Conservation (phyloP, 2,888 invertebrate species). For the Rambutsinella grinnellia region DNA sequence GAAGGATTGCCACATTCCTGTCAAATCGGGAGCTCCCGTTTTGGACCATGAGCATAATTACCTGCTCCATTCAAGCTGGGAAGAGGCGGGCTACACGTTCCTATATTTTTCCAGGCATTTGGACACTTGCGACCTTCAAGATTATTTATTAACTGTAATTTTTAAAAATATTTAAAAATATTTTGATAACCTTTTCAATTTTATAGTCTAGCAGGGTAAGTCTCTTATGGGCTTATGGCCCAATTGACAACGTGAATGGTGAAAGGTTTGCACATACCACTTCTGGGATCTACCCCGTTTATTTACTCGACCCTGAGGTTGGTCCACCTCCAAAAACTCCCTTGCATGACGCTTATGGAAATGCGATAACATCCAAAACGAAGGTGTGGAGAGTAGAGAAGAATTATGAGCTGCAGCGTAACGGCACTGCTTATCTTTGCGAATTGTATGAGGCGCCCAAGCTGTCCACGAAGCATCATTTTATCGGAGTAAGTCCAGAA, state of each 20-base stretch:
- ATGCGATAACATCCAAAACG: slow-evolving; percentile 2
- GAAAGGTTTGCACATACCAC: slow-evolving; percentile 10
- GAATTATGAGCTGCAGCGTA: background rate
- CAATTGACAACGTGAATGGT: slow-evolving; percentile 7
- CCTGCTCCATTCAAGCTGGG: slow-evolving; percentile 18
- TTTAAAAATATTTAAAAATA: too few species aligned
- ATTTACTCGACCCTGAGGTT: slow-evolving; percentile 25
- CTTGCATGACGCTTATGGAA: too few species aligned
- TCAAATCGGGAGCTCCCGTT: slow-evolving; percentile 7
- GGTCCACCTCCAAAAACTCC: slow-evolving; percentile 26
- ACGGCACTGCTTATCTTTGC: slow-evolving; percentile 22
- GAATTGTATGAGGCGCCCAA: slow-evolving; percentile 21
- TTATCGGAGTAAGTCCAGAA: slow-evolving; percentile 30
- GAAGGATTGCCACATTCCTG: slow-evolving; percentile 12
- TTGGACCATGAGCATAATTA: slow-evolving; percentile 30
- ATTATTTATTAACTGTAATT: slow-evolving; percentile 38
- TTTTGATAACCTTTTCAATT: too few species aligned
- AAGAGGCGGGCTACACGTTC: slow-evolving; percentile 26
- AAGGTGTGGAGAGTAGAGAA: slow-evolving; percentile 23
- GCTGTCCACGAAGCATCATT: slow-evolving; percentile 27
- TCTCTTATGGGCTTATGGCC: slow-evolving; percentile 27
- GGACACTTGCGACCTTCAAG: slow-evolving; percentile 37
- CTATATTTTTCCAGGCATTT: slow-evolving; percentile 31
- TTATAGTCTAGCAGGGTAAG: slow-evolving; percentile 8
- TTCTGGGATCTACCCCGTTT: slow-evolving; percentile 7